Conservation (phyloP, 2,888 invertebrate genomes). For the Marronus borbonicus region DNA sequence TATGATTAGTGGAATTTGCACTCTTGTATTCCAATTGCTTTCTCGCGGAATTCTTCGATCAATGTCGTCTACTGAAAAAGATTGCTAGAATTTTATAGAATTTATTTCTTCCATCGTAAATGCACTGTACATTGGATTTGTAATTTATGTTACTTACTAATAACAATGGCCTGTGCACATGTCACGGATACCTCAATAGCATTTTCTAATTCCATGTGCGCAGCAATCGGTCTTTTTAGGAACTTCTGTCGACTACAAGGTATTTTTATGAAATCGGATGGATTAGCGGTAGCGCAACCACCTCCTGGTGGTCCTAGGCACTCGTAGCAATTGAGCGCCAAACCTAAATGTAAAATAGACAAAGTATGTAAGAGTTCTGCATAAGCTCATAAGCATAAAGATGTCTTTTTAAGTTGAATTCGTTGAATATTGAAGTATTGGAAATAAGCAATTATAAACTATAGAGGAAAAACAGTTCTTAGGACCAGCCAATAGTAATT, state of each 20-base stretch:
- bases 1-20: too few relatives aligned
- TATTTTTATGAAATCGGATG: conserved; percentile 6
- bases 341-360: background rate
- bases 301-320: conserved; percentile 20
- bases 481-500: too few relatives aligned
- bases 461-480: too few relatives aligned
- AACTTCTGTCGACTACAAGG: conserved; percentile 10
- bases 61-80: too few relatives aligned
- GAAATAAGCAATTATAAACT: background rate
- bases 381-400: background rate
- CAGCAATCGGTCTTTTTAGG: conserved; percentile 9
- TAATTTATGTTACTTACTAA: conserved; percentile 12
- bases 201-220: conserved; percentile 25
- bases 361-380: background rate
- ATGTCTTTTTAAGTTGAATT: background rate
- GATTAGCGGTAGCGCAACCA: conserved; percentile 12
- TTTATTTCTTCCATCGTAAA: too few relatives aligned
- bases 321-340: conserved; percentile 27
- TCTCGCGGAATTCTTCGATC: too few relatives aligned
- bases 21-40: too few relatives aligned
- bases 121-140: background rate
- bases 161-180: background rate
- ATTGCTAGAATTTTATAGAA: too few relatives aligned
- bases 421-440: background rate
- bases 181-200: background rate